Evolutionary conservation across 2,113 vertebrate species (phyloP).

Genomic region (Cebidichthys violaceus): DNA sequence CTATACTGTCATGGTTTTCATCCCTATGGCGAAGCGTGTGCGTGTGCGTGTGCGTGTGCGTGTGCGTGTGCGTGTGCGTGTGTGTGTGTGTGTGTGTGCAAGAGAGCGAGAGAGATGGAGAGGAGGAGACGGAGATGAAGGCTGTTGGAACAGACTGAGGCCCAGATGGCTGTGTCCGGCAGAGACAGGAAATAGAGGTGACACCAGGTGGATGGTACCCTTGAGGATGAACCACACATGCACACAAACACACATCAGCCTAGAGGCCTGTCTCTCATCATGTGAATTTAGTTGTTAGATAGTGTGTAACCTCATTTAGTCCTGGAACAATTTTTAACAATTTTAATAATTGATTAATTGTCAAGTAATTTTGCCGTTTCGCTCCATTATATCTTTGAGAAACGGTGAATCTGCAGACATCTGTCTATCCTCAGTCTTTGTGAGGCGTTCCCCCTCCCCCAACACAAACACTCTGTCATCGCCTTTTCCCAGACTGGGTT

Average conservation of each 20-base stretch:
- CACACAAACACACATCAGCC: conserved; percentile 8
- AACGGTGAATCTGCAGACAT: too few species aligned
- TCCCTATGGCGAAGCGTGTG: conserved; percentile 43
- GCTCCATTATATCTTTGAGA: neutral
- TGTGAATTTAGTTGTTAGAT: conserved; percentile 1
- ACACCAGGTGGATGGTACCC: conserved; percentile 72
- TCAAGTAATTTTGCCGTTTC: neutral
- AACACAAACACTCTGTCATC: neutral
- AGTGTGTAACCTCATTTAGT: neutral
- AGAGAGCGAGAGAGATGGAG: neutral
- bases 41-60: conserved; percentile 38
- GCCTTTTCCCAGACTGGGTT: conserved; percentile 52
- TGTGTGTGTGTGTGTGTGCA: neutral
- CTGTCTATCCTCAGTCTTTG: neutral
- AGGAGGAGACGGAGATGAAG: conserved; percentile 43
- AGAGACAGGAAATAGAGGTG: conserved; percentile 79
- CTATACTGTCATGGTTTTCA: conserved; percentile 53
- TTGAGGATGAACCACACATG: conserved; percentile 40
- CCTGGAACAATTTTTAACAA: neutral
- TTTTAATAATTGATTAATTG: neutral
- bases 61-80: neutral
- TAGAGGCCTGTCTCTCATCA: neutral
- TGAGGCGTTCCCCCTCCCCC: conserved; percentile 32
- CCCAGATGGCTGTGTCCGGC: conserved; percentile 82
- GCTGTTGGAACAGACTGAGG: conserved; percentile 77